Percentiles rank a stretch among this genome's conserved stretches.
Conservation (phyloP, 2,797 vertebrate genomes). For the Furcifer pardalis region DNA sequence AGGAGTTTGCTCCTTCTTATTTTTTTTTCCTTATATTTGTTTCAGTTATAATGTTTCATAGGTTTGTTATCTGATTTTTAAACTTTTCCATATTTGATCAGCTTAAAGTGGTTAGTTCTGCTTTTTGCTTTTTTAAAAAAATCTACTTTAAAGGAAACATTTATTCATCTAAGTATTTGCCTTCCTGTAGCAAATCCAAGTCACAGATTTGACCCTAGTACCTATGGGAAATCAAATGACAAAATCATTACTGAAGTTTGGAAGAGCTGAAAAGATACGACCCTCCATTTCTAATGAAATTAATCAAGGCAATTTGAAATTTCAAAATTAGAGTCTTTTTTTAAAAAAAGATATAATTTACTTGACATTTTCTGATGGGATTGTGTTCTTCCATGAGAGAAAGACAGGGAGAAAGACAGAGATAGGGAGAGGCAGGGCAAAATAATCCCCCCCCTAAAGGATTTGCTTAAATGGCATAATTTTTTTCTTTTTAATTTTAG, state of each 20-base stretch:
- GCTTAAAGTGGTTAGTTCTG: not conserved
- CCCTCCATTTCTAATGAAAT: not conserved
- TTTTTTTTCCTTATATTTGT: not conserved
- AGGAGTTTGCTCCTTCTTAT: not conserved
- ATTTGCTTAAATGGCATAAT: not conserved
- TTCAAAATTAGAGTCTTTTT: not conserved
- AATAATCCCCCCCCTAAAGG: too few relatives aligned
- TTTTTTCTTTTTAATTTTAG: not conserved
- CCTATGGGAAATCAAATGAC: constrained; percentile 4
- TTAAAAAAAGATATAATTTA: not conserved
- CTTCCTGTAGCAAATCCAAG: constrained; percentile 10
- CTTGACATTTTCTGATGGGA: not conserved
- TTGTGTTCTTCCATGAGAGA: not conserved
- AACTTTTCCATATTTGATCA: not conserved
- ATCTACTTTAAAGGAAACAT: too few relatives aligned
- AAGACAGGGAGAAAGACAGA: too few relatives aligned
- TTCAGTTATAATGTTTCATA: not conserved
- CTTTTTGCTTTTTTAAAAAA: not conserved
- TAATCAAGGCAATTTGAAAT: not conserved
- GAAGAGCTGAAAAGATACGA: not conserved
- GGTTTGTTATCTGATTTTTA: not conserved
- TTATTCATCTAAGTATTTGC: not conserved
- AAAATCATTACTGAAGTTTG: constrained; percentile 29
- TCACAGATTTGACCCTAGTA: not conserved
- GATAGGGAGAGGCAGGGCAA: too few relatives aligned